These are phyloP conservation scores for Entomobrya multifasciata DNA, from an alignment of 2,888 invertebrate genomes.

Conservation along the genomic window DNA sequence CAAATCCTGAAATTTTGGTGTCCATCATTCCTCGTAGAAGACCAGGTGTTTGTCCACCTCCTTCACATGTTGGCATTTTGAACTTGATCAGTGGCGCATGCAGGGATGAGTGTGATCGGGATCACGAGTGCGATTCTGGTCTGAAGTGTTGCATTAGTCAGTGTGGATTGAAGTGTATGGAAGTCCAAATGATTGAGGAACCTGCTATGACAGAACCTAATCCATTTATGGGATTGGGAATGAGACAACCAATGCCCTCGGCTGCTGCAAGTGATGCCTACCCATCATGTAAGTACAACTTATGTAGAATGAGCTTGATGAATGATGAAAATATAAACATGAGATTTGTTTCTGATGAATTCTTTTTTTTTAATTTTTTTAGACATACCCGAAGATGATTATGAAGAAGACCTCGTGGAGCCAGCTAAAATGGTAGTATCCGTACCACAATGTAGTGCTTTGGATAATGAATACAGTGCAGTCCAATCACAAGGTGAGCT, in stretches of 20 bases:
- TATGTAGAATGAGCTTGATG: background rate
- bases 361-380: background rate
- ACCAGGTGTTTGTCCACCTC: constrained; percentile 79
- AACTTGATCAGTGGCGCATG: constrained; percentile 79
- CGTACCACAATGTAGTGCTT: constrained; percentile 80
- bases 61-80: constrained; percentile 77
- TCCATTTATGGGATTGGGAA: constrained; percentile 45
- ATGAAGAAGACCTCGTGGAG: constrained; percentile 66
- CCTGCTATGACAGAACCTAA: background rate
- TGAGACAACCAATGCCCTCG: constrained; percentile 28
- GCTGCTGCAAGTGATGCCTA: constrained; percentile 47
- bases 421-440: constrained; percentile 79
- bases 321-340: background rate
- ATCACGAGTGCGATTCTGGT: constrained; percentile 79
- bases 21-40: constrained; percentile 77
- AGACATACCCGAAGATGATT: constrained; percentile 66
- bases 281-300: constrained; percentile 54
- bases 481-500: constrained; percentile 80
- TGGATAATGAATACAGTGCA: constrained; percentile 80
- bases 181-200: constrained; percentile 62
- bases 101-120: constrained; percentile 78
- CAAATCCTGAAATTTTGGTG: constrained; percentile 73
- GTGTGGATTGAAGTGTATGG: constrained; percentile 79
- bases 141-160: constrained; percentile 79
- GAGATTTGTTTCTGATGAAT: background rate